Base-by-base conservation (phyloP, 2,113 vertebrate species). In the Psettodes erumei region DNA sequence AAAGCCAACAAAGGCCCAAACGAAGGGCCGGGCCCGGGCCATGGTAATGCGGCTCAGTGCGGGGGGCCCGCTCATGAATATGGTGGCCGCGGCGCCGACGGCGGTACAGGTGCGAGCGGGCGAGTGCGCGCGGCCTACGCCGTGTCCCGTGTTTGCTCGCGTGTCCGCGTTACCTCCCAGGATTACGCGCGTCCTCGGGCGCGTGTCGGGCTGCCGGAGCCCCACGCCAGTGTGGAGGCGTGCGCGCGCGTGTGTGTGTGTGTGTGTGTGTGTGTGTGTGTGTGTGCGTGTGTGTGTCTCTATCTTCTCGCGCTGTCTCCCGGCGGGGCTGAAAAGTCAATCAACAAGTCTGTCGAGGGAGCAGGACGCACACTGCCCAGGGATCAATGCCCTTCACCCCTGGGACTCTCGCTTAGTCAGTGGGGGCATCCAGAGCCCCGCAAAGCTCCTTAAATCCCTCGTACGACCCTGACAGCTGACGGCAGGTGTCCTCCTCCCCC, bases 1-100 rank as follows among this genome's bases (percentile, higher is more conserved):
- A 93, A 86, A 92, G 89, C 92, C 89, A 93, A 94, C 92, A 90
- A 92, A 90, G 86, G 75, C 73, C 69, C 86, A 77, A 82, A 88
- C 82, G 91, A 87, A 91, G n/a, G 87, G 84, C 85, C 54, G 71
- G 66, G 82, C 82, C 79, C 61, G 79, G 77, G 82, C 85, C 70
- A 77, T 81, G 80, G 69, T 83, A 85, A 91, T 87, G 84, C 70
- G 72, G 75, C 88, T 79, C 81, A 62, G 70, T 42, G 76, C 73
- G 65, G 50, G 65, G 50, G 85, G 85, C 76, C 71, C 66, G 27
- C 90, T 88, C 89, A 92, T 91, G 85, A 93, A 92, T 90, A 91
- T 82, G 89, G 86, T 84, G 83, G 79, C 83, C 79, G 84, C 53
- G 77, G 77, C 72, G 60, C 45, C 56, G 75, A 73, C 64, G 66